A percentile compares a stretch with the other conserved stretches of the same genome.
Conservation (phyloP, 2,888 invertebrate species). For the Emmelina monodactyla region DNA sequence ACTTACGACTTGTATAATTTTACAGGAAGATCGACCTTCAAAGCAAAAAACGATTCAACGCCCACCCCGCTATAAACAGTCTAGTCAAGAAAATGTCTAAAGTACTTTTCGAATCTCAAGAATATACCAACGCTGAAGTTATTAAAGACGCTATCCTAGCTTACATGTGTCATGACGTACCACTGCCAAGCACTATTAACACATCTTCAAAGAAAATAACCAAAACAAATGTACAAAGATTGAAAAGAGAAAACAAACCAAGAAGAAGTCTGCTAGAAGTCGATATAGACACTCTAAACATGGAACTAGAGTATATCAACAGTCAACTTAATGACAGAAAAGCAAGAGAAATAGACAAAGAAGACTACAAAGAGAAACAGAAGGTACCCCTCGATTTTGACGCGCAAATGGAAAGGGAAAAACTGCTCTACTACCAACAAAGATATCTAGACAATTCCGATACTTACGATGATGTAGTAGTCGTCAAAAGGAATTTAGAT, state of each 20-base stretch:
- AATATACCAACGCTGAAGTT: constrained; percentile 73
- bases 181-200: constrained; percentile 73
- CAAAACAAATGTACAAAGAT: constrained; percentile 24
- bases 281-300: constrained; percentile 47
- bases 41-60: constrained; percentile 70
- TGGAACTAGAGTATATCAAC: constrained; percentile 53
- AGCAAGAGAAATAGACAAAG: constrained; percentile 49
- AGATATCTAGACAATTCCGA: constrained; percentile 51
- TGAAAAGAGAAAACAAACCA: constrained; percentile 21
- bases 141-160: constrained; percentile 83
- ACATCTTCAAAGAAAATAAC: not conserved
- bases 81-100: constrained; percentile 72
- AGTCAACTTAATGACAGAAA: constrained; percentile 49
- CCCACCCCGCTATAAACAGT: constrained; percentile 77
- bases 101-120: constrained; percentile 72
- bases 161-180: constrained; percentile 84
- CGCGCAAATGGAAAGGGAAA: constrained; percentile 61
- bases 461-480: constrained; percentile 53
- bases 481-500: constrained; percentile 58
- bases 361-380: constrained; percentile 32
- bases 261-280: constrained; percentile 36
- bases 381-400: constrained; percentile 52
- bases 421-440: constrained; percentile 54
- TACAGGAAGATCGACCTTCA: constrained; percentile 65
- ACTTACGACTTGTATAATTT: too few relatives aligned